These are phyloP conservation scores for Rattus rattus DNA, from an alignment of 2,113 vertebrate species.

Conservation along the genomic window DNA sequence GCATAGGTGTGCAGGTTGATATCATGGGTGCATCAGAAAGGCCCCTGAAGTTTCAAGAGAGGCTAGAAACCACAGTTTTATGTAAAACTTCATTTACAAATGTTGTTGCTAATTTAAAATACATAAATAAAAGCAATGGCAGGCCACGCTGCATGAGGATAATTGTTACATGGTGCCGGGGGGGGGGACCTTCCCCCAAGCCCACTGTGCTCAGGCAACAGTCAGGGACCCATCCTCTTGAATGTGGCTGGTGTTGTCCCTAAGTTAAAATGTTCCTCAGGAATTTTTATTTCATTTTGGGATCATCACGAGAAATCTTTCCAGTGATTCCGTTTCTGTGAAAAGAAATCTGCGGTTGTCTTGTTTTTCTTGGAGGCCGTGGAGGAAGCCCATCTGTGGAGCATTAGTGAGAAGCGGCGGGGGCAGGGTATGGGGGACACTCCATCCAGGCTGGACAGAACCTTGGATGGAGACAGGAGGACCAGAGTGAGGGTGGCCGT, in stretches of 20 bases:
- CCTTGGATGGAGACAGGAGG: not conserved
- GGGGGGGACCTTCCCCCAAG: not conserved
- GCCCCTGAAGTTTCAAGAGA: conserved; percentile 17
- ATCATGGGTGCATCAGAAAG: not conserved
- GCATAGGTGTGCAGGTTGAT: not conserved
- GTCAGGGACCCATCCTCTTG: not conserved
- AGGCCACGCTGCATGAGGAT: not conserved
- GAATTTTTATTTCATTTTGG: conserved; percentile 82
- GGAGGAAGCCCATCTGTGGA: conserved; percentile 83
- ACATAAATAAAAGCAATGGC: not conserved
- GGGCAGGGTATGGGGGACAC: not conserved
- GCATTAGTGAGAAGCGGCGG: conserved; percentile 52
- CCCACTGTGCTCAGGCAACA: fast-evolving
- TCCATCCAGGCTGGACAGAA: conserved; percentile 65
- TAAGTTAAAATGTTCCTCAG: conserved; percentile 72
- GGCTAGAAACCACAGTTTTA: conserved; percentile 26
- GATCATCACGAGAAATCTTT: conserved; percentile 76
- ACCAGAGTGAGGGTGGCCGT: not conserved
- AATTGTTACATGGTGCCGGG: fast-evolving
- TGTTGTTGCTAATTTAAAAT: not conserved
- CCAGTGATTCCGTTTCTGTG: conserved; percentile 79
- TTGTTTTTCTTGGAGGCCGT: conserved; percentile 86
- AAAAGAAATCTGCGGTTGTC: conserved; percentile 78
- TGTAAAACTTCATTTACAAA: conserved; percentile 60
- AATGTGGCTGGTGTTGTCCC: not conserved